Evolutionary conservation across 2,888 invertebrate genomes (phyloP), one percentile per base, ranked within the genome.

Genomic region (Callinectes sapidus): DNA sequence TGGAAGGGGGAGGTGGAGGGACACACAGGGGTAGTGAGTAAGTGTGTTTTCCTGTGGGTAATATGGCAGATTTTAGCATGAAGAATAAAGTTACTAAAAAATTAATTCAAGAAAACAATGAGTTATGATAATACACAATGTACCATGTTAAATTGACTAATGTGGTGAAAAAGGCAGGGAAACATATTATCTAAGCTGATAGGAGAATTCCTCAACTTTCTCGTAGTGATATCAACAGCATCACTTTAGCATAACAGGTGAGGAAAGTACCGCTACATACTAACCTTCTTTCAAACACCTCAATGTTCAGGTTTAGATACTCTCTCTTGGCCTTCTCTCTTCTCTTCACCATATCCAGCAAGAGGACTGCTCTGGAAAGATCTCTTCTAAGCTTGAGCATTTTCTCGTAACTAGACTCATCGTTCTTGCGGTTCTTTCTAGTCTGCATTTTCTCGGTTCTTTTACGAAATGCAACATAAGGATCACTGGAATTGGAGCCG

Each of bases 391-490:
- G 97, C 96, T 99, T 99, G 95, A 99, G 97, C 99, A 99, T 99
- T 96, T 99, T 99, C 96, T 99, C 99, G 96, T 99, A 99, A 93
- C 99, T 99, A 95, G 98, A 98, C 96, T 99, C 99, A 96, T 99
- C 99, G 96, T 99, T 99, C 96, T 99, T 99, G 85, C 97, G 97
- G 96, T 99, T 99, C 96, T 99, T 99, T 95, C 99, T 97, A 90
- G 99, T 99, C 96, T 99, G 99, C 99, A 99, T 99, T 96, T 99
- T 99, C 96, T 99, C 99, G 14, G 99, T 99, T 95, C 99, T 97
- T 95, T 99, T 97, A 95, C 99, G 97, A 96, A 99, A 99, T 95
- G 99, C 99, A 95, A 99, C 97, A 96, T 99, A 99, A 89, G 99
- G 99, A 96, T 99, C 99, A 96, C 98, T 98, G 87, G 95, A 94